These are phyloP conservation scores for Elephantulus edwardii DNA, from an alignment of 2,113 vertebrate genomes.

Conservation along the genomic window DNA sequence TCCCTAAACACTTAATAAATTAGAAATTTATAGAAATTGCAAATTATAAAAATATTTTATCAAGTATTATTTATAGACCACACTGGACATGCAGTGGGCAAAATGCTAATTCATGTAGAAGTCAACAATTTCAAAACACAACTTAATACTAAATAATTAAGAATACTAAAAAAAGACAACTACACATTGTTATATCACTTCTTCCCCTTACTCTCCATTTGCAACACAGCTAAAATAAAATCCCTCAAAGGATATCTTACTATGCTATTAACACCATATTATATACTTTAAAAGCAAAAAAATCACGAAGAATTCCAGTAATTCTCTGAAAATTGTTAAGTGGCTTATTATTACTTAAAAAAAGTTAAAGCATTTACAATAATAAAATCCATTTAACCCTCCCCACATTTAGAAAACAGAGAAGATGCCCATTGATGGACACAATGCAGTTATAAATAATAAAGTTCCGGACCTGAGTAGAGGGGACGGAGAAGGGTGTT, in stretches of 20 bases:
- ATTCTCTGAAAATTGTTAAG: not conserved
- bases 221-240: constrained; percentile 14
- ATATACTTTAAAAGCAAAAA: constrained; percentile 35
- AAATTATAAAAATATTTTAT: not conserved
- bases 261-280: constrained; percentile 21
- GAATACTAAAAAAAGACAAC: constrained; percentile 37
- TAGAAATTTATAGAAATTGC: not conserved
- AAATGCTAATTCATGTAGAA: constrained; percentile 12
- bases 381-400: constrained; percentile 61
- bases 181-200: not conserved
- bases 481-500: constrained; percentile 85
- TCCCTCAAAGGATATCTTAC: not conserved
- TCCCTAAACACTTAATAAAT: constrained; percentile 30
- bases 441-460: constrained; percentile 80
- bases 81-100: constrained; percentile 14
- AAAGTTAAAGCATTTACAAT: constrained; percentile 61
- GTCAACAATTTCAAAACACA: not conserved
- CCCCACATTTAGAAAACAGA: constrained; percentile 73
- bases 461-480: constrained; percentile 84
- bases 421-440: constrained; percentile 78
- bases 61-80: not conserved
- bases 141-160: constrained; percentile 27
- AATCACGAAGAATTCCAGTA: constrained; percentile 29
- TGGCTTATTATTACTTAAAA: constrained; percentile 29
- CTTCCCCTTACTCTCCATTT: constrained; percentile 1